Evolutionary conservation across 2,797 vertebrate species (phyloP).

Genomic region (Synaphobranchus kaupii): DNA sequence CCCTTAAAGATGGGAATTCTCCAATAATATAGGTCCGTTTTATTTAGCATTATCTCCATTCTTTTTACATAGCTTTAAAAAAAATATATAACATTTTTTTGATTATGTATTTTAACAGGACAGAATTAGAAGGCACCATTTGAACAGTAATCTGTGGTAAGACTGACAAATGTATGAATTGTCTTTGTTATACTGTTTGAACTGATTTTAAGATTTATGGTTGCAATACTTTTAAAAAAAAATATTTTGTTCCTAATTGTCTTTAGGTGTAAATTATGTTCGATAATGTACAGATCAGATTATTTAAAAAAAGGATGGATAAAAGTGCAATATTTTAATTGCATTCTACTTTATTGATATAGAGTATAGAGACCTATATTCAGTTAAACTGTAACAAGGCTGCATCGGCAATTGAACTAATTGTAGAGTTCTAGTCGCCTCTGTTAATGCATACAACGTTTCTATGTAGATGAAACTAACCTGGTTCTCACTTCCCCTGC

Average conservation of each 20-base stretch:
- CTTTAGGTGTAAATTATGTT: constrained; percentile 31
- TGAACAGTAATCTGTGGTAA: neutral
- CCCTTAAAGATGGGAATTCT: neutral
- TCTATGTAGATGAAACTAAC: constrained; percentile 22
- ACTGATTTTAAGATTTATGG: constrained; percentile 24
- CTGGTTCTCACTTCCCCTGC: neutral
- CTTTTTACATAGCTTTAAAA: neutral
- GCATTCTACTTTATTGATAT: constrained; percentile 31
- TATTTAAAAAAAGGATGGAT: constrained; percentile 29
- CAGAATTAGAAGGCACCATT: constrained; percentile 1
- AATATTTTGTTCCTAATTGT: constrained; percentile 19
- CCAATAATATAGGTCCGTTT: neutral
- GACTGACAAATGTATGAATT: constrained; percentile 14
- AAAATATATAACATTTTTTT: neutral
- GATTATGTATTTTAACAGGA: neutral
- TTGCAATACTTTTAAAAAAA: neutral
- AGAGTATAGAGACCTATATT: constrained; percentile 27
- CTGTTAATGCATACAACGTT: constrained; percentile 2
- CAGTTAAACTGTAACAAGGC: constrained; percentile 22
- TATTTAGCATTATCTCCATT: neutral
- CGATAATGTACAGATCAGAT: constrained; percentile 39
- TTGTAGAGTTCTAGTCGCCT: constrained; percentile 11
- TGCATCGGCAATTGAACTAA: constrained; percentile 22
- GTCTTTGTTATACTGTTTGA: constrained; percentile 11
- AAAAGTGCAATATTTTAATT: constrained; percentile 43